A percentile compares a stretch with the other conserved stretches of the same genome.
Conservation (phyloP, 2,797 vertebrate species). For the Cygnus olor region DNA sequence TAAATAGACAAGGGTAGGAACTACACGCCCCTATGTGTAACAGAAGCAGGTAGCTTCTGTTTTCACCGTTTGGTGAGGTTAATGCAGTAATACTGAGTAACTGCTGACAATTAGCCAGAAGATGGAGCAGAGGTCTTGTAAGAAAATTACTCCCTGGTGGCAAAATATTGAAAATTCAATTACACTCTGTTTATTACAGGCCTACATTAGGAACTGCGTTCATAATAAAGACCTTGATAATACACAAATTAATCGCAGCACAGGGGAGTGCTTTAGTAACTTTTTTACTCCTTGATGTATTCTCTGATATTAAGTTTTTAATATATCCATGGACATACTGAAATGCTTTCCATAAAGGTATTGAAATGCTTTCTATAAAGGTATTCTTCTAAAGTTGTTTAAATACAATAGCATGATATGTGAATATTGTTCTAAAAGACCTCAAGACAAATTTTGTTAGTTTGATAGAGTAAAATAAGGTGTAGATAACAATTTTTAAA, state of each 20-base stretch:
- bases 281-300: constrained; percentile 71
- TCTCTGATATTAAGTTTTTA: constrained; percentile 77
- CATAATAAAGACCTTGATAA: constrained; percentile 84
- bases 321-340: constrained; percentile 47
- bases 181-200: constrained; percentile 83
- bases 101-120: constrained; percentile 82
- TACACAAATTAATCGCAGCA: constrained; percentile 82
- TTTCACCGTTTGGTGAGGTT: constrained; percentile 73
- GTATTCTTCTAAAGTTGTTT: constrained; percentile 57
- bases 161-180: constrained; percentile 87
- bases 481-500: background rate
- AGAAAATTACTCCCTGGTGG: constrained; percentile 81
- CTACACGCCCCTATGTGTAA: background rate
- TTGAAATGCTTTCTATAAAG: constrained; percentile 46
- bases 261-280: constrained; percentile 77
- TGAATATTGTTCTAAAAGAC: background rate
- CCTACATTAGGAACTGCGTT: constrained; percentile 79
- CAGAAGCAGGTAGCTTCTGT: constrained; percentile 40
- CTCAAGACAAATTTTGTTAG: background rate
- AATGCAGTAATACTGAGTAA: constrained; percentile 75
- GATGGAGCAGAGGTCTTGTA: constrained; percentile 82
- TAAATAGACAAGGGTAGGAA: constrained; percentile 25
- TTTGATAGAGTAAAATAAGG: background rate
- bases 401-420: constrained; percentile 9
- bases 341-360: constrained; percentile 46